Evolutionary conservation across 2,113 vertebrate species (phyloP).

Genomic region (Aviceda subcristata): DNA sequence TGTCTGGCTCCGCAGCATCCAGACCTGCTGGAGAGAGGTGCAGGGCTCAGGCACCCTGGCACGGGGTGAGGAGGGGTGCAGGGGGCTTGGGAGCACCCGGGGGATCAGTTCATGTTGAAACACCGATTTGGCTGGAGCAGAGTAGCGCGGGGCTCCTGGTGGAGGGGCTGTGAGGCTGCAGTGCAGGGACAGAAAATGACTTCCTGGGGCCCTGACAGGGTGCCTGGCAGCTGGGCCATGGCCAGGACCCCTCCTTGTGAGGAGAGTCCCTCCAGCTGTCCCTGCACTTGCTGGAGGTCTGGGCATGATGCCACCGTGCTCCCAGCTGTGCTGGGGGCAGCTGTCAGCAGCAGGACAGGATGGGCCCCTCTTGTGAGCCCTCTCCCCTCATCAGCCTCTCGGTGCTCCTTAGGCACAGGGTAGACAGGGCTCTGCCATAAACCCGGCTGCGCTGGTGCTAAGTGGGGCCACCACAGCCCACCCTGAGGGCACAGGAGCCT

Average conservation of each 20-base stretch:
- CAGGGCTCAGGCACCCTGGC: neutral
- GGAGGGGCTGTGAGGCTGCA: neutral
- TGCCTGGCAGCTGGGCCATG: neutral
- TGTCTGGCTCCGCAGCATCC: neutral
- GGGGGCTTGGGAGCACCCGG: neutral
- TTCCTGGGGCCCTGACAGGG: neutral
- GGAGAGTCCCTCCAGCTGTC: neutral
- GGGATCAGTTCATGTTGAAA: neutral
- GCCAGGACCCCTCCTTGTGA: neutral
- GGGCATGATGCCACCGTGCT: rapidly evolving
- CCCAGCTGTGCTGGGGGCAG: neutral
- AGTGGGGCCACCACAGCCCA: neutral
- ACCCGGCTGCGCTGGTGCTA: neutral
- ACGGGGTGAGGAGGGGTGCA: neutral
- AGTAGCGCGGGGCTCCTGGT: rapidly evolving
- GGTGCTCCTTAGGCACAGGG: rapidly evolving
- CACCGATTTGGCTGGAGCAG: neutral
- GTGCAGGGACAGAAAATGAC: neutral
- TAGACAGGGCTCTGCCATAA: neutral
- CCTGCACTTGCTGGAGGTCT: neutral
- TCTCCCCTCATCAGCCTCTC: neutral
- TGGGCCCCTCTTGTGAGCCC: rapidly evolving
- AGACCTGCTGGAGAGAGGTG: neutral
- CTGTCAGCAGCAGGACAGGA: neutral
- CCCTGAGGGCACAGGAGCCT: rapidly evolving